Base-by-base conservation (phyloP, 2,888 invertebrate genomes). In the Sialis lutaria region DNA sequence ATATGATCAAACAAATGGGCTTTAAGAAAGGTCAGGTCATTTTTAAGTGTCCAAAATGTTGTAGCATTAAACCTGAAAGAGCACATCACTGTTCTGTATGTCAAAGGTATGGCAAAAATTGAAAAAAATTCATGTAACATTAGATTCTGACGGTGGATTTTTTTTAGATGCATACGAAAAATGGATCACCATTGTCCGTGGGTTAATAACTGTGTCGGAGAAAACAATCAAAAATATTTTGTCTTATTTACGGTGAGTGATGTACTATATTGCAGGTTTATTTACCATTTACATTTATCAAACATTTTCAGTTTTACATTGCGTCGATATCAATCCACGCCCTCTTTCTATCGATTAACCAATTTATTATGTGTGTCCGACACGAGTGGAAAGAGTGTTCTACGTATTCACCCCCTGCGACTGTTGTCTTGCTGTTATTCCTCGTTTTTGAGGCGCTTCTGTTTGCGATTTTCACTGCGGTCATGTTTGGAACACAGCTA, bases 201-300 rank as follows among this genome's bases (percentile, higher is more conserved):
- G 95, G 90, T 98, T 6, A 98, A 98, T 64, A 98, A 98, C 64
- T 98, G 98, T 67, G 95, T 98, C 2, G 98, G 98, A 13, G 97
- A 97, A 67, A 91, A 87, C 62, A 99, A 99, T 72, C 98, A 99
- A 72, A 98, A 98, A 68, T 98, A 87, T 69, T 98, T 98, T 72
- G 95, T 98, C 49, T 74, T 98, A 47, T 98, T 98, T 67, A 95
- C 93, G 52, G 93, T 93, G 67, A 77, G 81, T 74, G 50, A 31
- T 39, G 42, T 33, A 49, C 41, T 50, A 45, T 40, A 40, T 7
- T 44, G 45, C 6, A 5, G 22, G 8, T 22, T 13, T 13, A 40
- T 40, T 5, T 40, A 5, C 9, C 10, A 40, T 10, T 40, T 9
- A 10, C 8, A 40, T 13, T 40, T 10, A 2, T 13, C 8, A 35